Base-by-base conservation (phyloP, 2,797 vertebrate genomes). In the Danio aesculapii region DNA sequence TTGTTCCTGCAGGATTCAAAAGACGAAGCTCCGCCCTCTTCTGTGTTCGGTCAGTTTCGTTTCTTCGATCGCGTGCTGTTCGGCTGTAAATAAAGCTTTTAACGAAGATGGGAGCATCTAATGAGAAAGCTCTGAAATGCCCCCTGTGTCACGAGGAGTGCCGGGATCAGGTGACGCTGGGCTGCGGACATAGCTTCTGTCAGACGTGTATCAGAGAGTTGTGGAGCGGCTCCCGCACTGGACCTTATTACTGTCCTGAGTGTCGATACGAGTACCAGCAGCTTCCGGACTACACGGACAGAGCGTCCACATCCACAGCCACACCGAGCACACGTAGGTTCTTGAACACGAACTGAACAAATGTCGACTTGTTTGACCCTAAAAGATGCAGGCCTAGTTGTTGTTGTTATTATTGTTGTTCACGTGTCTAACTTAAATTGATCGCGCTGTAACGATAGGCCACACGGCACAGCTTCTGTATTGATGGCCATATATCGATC, bases 121-220 rank as follows among this genome's bases (percentile, higher is more conserved):
- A 88, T 39, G 88, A 84, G 1, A 92, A 89, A 0, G 87, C 87
- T 0, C 2, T 83, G 12, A 46, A 30, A 11, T 95, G 94, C 76
- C 87, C 87, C 0, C 63, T 95, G 47, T 95, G 94, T 74, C 47
- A 85, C 0, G 52, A 86, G 13, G 17, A 85, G 6, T 90, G 88
- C 14, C 58, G 14, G 50, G 83, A 92, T 0, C 89, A 85, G 1
- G 85, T 92, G 52, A 86, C 64, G 0, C 87, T 95, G 11, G 89
- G 84, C 6, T 95, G 94, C 13, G 79, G 87, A 1, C 94, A 95
- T 85, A 59, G 81, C 0, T 95, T 94, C 85, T 95, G 95, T 70
- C 86, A 71, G 6, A 79, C 86, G 0, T 95, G 95, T 6, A 90
- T 95, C 41, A 89, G 87, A 2, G 95, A 95, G 77, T 57, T 95